Evolutionary conservation across 2,113 vertebrate species (phyloP), one percentile per base, ranked within the genome.

Genomic region (Acanthisitta chloris): DNA sequence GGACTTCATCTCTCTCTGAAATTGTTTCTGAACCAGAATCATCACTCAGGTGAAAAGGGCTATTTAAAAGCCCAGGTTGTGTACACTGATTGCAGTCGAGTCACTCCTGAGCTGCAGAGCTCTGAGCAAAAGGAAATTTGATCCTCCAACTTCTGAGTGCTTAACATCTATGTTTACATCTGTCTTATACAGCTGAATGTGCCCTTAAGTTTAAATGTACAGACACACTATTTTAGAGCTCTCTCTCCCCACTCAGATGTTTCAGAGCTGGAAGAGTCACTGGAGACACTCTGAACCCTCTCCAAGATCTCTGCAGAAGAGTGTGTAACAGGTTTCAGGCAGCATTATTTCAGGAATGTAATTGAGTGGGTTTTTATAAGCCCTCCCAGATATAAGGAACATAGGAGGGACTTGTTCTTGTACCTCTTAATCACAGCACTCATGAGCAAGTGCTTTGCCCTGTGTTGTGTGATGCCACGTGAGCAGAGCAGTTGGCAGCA

Each of bases 71-170:
- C 51, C 4, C 1, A 43, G 92, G 3, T 36, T 4, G 6, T 59
- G 85, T 42, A 31, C 28, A 1, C 45, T 49, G 64, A 24, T 13
- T 55, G 70, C 69, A 12, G 29, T 13, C 42, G 36, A 9, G 34
- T 15, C 64, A 24, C 69, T 64, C 43, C 59, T 0, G 7, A 28
- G 52, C 59, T 86, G 64, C 80, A 54, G 57, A 91, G 43, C 38
- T 31, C 5, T 0, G 6, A 79, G 33, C n/a, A 59, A 61, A 34
- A 61, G 40, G 31, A 86, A 58, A 66, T 43, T 18, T 49, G 20
- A 57, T 34, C 42, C 34, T 14, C 6, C 5, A 0, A 0, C 16
- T 92, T 77, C 59, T 51, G 43, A 58, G 58, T 25, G 33, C 64
- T 78, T 81, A 84, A 74, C 42, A 12, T 20, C 31, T 52, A 1